phyloP scores from a whole-genome alignment of 2,797 vertebrate genomes.

The Tragopan temminckii region DNA sequence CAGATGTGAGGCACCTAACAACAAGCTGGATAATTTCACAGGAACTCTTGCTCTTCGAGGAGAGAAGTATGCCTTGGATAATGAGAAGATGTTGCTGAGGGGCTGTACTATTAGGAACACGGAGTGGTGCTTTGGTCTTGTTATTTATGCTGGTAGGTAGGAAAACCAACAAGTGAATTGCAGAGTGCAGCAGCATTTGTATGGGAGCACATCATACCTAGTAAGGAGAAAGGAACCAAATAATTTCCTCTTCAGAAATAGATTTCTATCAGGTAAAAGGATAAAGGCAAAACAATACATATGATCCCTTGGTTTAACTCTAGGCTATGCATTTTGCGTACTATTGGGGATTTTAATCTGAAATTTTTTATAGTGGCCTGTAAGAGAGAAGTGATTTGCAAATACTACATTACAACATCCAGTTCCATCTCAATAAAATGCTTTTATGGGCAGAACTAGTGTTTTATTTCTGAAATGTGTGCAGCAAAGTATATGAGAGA shows the following conservation, averaged over 20 bases:
- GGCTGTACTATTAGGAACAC: constrained; percentile 95
- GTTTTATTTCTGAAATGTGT: background rate
- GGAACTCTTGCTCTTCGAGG: constrained; percentile 84
- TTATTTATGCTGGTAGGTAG: constrained; percentile 92
- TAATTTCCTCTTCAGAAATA: background rate
- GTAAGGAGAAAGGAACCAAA: background rate
- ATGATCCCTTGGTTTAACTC: background rate
- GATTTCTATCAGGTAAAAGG: background rate
- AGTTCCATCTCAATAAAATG: background rate
- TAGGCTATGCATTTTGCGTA: background rate
- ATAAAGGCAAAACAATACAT: background rate
- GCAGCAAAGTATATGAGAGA: background rate
- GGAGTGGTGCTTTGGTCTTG: constrained; percentile 95
- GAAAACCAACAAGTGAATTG: background rate
- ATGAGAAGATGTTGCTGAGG: constrained; percentile 91
- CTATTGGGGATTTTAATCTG: background rate
- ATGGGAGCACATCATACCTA: background rate
- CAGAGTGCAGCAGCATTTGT: background rate
- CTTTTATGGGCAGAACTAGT: background rate
- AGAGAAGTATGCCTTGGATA: constrained; percentile 87
- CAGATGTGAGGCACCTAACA: constrained; percentile 92
- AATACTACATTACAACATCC: background rate
- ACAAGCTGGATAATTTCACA: constrained; percentile 91
- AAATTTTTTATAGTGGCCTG: background rate
- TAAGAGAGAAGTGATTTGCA: background rate